These are phyloP conservation scores for Candoia aspera DNA, from an alignment of 2,113 vertebrate species.

Conservation along the genomic window DNA sequence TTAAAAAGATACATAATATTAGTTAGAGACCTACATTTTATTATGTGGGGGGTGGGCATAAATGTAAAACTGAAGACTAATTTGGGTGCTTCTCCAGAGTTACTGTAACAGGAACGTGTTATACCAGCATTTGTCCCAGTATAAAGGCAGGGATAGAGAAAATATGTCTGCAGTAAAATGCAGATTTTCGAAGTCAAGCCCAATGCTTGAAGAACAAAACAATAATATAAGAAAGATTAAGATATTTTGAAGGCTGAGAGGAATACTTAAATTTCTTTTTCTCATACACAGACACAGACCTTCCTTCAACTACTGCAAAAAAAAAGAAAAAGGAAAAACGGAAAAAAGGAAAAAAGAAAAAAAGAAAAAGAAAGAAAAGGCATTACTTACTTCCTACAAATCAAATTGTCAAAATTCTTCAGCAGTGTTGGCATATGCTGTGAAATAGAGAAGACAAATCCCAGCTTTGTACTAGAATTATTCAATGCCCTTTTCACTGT, in stretches of 20 bases:
- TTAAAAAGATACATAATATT: no score
- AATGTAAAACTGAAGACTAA: not conserved
- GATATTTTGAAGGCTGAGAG: not conserved
- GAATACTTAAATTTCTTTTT: not conserved
- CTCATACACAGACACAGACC: not conserved
- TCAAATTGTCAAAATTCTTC: slow-evolving; percentile 18
- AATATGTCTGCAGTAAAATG: not conserved
- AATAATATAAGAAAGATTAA: not conserved
- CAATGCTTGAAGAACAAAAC: not conserved
- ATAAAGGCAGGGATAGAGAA: not conserved
- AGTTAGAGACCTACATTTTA: not conserved
- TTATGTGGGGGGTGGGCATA: not conserved
- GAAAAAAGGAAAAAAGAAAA: not conserved
- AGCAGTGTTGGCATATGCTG: not conserved
- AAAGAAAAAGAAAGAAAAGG: not conserved
- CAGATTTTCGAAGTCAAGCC: not conserved
- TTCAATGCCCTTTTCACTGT: slow-evolving; percentile 4
- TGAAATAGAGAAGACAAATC: not conserved
- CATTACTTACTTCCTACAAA: slow-evolving; percentile 8
- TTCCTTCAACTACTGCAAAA: not conserved
- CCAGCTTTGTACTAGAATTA: slow-evolving; percentile 8
- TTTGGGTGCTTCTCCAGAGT: not conserved
- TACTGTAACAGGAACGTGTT: not conserved
- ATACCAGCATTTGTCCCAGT: not conserved
- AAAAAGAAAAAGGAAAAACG: not conserved